Evolutionary conservation across 1,140 invertebrate genomes (phyloP).

Genomic region (Daktulosphaira vitifoliae): DNA sequence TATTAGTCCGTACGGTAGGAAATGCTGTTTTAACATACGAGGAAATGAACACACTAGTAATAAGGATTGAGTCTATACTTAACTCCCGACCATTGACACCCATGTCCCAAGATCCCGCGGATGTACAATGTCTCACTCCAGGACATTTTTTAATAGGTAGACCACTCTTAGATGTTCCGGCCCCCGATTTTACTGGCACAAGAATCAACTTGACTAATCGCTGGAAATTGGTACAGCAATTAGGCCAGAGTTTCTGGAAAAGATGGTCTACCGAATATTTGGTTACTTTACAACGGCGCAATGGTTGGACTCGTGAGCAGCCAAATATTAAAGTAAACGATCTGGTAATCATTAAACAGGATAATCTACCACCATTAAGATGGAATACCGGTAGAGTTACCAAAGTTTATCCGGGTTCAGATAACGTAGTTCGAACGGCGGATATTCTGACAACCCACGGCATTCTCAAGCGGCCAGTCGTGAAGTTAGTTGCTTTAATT

Average conservation of each 20-base stretch:
- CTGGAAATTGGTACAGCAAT: conserved; percentile 38
- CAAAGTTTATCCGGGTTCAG: too few relatives aligned
- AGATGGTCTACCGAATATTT: conserved; percentile 37
- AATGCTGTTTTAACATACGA: conserved; percentile 34
- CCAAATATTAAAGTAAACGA: conserved; percentile 1
- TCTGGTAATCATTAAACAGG: conserved; percentile 8
- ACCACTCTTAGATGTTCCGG: conserved; percentile 26
- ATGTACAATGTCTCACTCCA: conserved; percentile 39
- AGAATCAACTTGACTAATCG: conserved; percentile 31
- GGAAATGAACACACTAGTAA: conserved; percentile 35
- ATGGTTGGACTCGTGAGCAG: conserved; percentile 27
- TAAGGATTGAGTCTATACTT: conserved; percentile 39
- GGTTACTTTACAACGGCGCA: conserved; percentile 8
- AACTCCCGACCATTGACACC: conserved; percentile 43
- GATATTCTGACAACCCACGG: too few relatives aligned
- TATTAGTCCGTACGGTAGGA: conserved; percentile 35
- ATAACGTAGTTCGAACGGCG: too few relatives aligned
- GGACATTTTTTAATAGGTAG: conserved; percentile 39
- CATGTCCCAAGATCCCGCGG: conserved; percentile 39
- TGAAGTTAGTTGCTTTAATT: too few relatives aligned
- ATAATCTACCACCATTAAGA: too few relatives aligned
- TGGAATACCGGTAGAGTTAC: too few relatives aligned
- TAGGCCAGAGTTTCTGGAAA: conserved; percentile 41
- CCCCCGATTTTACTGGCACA: neutral
- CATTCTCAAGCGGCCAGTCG: too few relatives aligned